These are phyloP conservation scores for Amphibalanus amphitrite DNA, from an alignment of 1,140 invertebrate species.

Conservation along the genomic window DNA sequence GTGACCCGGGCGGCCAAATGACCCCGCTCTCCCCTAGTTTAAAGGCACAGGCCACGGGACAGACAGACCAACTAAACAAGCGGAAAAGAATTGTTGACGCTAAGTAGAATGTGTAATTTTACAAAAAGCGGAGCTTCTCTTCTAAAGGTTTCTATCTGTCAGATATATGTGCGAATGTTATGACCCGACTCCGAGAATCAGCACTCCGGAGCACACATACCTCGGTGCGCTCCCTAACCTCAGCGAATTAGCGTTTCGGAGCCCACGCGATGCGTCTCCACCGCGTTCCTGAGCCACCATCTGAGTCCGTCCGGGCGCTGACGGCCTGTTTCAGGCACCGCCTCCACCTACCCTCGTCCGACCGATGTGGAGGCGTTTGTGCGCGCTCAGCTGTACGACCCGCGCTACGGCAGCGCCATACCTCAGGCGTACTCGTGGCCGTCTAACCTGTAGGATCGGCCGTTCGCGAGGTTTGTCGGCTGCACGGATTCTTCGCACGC, in stretches of 20 bases:
- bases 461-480: too few relatives aligned
- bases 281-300: background rate
- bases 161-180: too few relatives aligned
- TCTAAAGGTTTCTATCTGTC: too few relatives aligned
- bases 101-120: too few relatives aligned
- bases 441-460: too few relatives aligned
- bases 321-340: background rate
- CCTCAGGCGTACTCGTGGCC: background rate
- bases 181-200: background rate
- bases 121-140: too few relatives aligned
- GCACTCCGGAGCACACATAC: background rate
- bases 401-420: background rate
- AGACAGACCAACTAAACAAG: too few relatives aligned
- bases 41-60: too few relatives aligned
- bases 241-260: background rate
- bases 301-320: background rate
- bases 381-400: background rate
- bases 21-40: too few relatives aligned
- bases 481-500: too few relatives aligned
- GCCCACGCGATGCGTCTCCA: background rate
- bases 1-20: too few relatives aligned
- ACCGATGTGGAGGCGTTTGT: background rate
- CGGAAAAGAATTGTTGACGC: too few relatives aligned
- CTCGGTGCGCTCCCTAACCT: background rate
- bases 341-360: background rate